Evolutionary conservation across 2,113 vertebrate genomes (phyloP), one percentile per base, ranked within the genome.

Genomic region (Dicrurus megarhynchus): DNA sequence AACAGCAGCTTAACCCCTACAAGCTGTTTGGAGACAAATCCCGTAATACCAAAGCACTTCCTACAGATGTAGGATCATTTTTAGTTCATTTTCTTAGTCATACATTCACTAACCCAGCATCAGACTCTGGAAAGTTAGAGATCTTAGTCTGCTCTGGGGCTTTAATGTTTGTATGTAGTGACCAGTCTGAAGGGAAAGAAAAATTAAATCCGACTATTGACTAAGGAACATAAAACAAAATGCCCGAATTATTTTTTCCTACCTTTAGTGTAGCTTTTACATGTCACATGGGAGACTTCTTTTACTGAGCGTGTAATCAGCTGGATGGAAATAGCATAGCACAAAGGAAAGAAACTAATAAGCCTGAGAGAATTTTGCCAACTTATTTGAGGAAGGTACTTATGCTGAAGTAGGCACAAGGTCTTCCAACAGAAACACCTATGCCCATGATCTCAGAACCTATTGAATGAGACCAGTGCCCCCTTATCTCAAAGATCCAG

Each of bases 31-130:
- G 33, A 74, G 64, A 69, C 22, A 73, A 77, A 44, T 22, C 63
- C 3, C 3, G 0, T 32, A 21, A 28, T 6, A 59, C 26, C 7
- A 0, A 68, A 87, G 22, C 0, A 1, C 21, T 80, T 64, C 53
- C 39, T 56, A 19, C 33, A 69, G 35, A 13, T 63, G 33, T 13
- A 65, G 23, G 59, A 55, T 80, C 46, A 11, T 27, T 91, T 77
- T 75, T 71, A 52, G 20, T 82, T 85, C 21, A 6, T 75, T 90
- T 71, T 52, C 11, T 46, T 41, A 65, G 28, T 57, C 22, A 3
- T 16, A 5, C 0, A 3, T 37, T 89, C 53, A 52, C 30, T 85
- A 63, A 52, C 17, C 4, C 15, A 57, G 39, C 6, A 0, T 59
- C 41, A 44, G 74, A 41, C 13, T 87, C 39, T 30, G 49, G 7